Evolutionary conservation across 2,113 vertebrate genomes (phyloP).

Genomic region (Phocoena sinus): DNA sequence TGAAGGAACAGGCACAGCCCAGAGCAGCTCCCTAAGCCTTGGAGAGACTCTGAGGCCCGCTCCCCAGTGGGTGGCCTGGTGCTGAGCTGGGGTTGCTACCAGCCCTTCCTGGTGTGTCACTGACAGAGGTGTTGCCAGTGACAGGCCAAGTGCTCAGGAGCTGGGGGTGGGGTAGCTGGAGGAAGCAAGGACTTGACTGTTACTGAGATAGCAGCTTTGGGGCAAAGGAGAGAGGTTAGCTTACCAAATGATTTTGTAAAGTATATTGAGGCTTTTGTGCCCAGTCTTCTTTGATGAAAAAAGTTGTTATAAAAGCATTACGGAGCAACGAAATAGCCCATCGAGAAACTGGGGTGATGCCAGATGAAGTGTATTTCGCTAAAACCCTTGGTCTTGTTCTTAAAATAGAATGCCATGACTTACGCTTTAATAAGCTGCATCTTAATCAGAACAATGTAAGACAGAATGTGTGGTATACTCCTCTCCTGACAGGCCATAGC

Average conservation of each 20-base stretch:
- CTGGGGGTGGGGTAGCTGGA: not conserved
- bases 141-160: not conserved
- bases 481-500: conserved; percentile 41
- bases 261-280: not conserved
- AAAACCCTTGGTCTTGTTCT: conserved; percentile 1
- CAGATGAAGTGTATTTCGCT: not conserved
- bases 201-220: not conserved
- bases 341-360: not conserved
- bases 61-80: not conserved
- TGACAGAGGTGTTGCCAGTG: not conserved
- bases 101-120: not conserved
- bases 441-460: conserved; percentile 48
- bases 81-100: not conserved
- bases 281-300: not conserved
- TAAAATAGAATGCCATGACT: not conserved
- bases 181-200: not conserved
- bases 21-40: not conserved
- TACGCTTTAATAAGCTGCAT: conserved; percentile 58
- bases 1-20: not conserved
- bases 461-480: not conserved
- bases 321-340: not conserved
- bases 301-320: not conserved
- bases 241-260: not conserved
- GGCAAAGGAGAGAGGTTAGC: not conserved
- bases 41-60: not conserved